Evolutionary conservation across 2,113 vertebrate genomes (phyloP).

Genomic region (Ochotona princeps): DNA sequence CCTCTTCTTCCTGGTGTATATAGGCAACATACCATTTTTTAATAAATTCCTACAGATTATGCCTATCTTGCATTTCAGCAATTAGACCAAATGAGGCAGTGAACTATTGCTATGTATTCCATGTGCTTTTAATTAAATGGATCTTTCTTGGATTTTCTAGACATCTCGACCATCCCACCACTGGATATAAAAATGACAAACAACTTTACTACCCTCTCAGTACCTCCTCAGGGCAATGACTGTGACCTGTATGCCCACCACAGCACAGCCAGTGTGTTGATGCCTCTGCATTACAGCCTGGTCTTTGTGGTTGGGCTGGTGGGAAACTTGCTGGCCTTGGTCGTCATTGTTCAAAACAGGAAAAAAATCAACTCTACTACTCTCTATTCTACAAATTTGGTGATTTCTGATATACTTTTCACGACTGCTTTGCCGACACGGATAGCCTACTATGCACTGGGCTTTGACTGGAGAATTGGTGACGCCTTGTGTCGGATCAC

Average conservation of each 20-base stretch:
- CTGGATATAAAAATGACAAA: conserved; percentile 71
- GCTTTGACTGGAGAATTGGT: conserved; percentile 94
- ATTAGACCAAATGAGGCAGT: background rate
- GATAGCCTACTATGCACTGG: conserved; percentile 92
- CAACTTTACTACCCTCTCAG: conserved; percentile 13
- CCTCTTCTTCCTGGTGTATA: background rate
- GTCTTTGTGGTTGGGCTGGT: conserved; percentile 92
- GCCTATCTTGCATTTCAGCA: background rate
- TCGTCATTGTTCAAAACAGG: conserved; percentile 93
- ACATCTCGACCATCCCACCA: conserved; percentile 62
- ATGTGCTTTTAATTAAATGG: conserved; percentile 27
- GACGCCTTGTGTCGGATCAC: conserved; percentile 91
- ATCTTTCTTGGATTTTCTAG: conserved; percentile 52
- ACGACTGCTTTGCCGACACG: conserved; percentile 91
- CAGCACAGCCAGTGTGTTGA: conserved; percentile 87
- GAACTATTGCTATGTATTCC: background rate
- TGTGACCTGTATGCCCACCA: conserved; percentile 93
- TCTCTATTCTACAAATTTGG: conserved; percentile 95
- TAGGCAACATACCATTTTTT: background rate
- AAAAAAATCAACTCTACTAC: conserved; percentile 99
- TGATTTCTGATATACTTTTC: conserved; percentile 96
- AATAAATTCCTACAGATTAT: background rate
- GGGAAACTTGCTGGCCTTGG: conserved; percentile 93
- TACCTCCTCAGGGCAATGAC: conserved; percentile 45
- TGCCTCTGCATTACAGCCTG: conserved; percentile 90